Evolutionary conservation across 2,113 vertebrate species (phyloP), one percentile per base, ranked within the genome.

Genomic region (Upupa epops): DNA sequence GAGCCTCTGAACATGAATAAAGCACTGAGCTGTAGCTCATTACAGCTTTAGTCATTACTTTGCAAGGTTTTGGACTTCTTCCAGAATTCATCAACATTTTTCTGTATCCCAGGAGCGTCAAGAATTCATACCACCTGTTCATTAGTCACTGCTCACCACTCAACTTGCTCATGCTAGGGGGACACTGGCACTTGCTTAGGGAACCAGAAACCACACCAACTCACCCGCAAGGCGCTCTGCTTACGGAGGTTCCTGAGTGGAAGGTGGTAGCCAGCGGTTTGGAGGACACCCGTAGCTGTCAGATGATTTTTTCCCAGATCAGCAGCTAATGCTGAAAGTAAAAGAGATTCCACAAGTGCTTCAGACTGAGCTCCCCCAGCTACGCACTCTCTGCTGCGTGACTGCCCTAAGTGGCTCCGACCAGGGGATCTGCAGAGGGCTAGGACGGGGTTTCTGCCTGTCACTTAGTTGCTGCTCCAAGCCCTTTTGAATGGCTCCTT

Each of bases 61-160:
- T 49, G 63, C 81, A 93, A 93, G 63, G 83, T 89, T 75, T 90
- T 96, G 96, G 84, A 17, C 68, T 90, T 84, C 34, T 40, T 88
- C 96, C 96, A 96, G 74, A 93, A 85, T 89, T 96, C 88, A 92
- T 95, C 93, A 95, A 90, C 86, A 59, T 89, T 79, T 90, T 95
- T 96, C 83, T 94, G 84, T 29, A 92, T 95, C 94, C 71, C 90
- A 76, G 81, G 89, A 95, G 92, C 73, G 81, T 89, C 89, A 94
- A 85, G 89, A 94, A 96, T 94, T 96, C 93, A 85, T 93, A 95
- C 86, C 93, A 92, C 92, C 88, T 96, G 95, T 93, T 95, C 92
- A 94, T 96, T 92, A 94, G 86, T 94, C 96, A 92, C 64, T 89
- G 84, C 74, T 94, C 60, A 87, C 71, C 81, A 83, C 64, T 86